Base-by-base conservation (phyloP, 2,113 vertebrate species). In the Sceloporus undulatus region DNA sequence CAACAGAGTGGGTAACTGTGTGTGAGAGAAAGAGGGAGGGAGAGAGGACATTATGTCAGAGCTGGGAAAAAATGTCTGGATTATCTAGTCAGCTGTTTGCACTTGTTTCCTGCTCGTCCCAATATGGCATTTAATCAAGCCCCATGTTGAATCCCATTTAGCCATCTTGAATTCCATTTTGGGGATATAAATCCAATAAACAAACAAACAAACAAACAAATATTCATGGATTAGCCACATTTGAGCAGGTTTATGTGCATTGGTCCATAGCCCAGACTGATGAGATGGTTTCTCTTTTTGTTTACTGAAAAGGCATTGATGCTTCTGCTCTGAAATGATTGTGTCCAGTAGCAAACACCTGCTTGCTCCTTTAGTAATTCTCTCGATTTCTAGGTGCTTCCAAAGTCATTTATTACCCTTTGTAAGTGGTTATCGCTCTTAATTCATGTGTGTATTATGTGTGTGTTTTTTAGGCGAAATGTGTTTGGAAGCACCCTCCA, bases 401-500 rank as follows among this genome's bases (percentile, higher is more conserved):
- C 27, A n/a, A 68, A 66, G 40, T 23, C 18, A 23, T 65, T 66
- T n/a, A 21, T 78, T 48, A 6, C 4, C 10, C 34, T 38, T 66
- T n/a, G 6, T 13, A 54, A 77, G 29, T n/a, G 6, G 29, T 70
- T n/a, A 10, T 80, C 48, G 23, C 27, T 42, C 59, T 13, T 66
- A 65, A 70, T 3, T 9, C 16, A 78, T 70, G 40, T 74, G n/a
- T 70, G 83, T 59, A 34, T 34, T 34, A 34, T 34, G 34, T 34
- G 34, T 66, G 19, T 92, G 95, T 65, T 87, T 79, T 82, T 1
- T 27, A 99, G 99, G 99, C 98, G 34, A 99, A 99, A 87, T 99
- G 99, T 92, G 99, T 99, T 70, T 99, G 99, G 99, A 99, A 99
- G 86, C 99, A 99, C 90, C 99, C 99, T 0, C 99, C 99, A 0